Evolutionary conservation across 1,140 invertebrate species (phyloP), one percentile per base, ranked within the genome.

Genomic region (Megalopta genalis): DNA sequence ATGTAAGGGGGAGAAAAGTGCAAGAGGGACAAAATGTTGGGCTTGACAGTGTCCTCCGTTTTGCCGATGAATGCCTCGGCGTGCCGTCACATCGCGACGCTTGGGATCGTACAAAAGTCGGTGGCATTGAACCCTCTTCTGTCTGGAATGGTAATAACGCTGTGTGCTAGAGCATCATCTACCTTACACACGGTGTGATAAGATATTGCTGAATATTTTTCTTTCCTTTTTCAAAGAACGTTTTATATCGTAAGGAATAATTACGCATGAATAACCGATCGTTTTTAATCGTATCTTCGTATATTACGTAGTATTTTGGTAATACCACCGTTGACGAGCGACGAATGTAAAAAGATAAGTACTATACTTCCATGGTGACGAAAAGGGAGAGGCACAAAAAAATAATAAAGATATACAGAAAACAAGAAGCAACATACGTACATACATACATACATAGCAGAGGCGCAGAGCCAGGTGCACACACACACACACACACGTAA

Each of bases 271-370:
- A 78, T 78, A 78, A 72, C 54, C 68, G 49, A 78, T 72, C 76
- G 76, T 78, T 78, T 72, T 72, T 78, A 72, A 78, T 78, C 69
- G 68, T 78, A 78, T 78, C 69, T 78, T 78, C 76, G 76, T 78
- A 78, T 78, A 12, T 72, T 78, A 78, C 60, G 76, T 78, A 78
- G 69, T 66, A 46, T 78, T 78, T 78, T 78, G 68, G 76, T 78
- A 78, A 78, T 59, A 78, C 68, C 49, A 21, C 6, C 16, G 18
- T 52, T 16, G 18, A 52, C 49, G 49, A 72, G 60, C 54, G 69
- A 78, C 25, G 37, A 64, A 65, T 54, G 60, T 72, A 54, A 63
- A 49, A 12, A 63, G 12, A 18, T 63, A 65, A 72, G 32, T 32
- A 64, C 68, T 78, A 52, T 52, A 78, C 76, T 78, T 78, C 76